Base-by-base conservation (phyloP, 2,113 vertebrate species). In the Pholis gunnellus region DNA sequence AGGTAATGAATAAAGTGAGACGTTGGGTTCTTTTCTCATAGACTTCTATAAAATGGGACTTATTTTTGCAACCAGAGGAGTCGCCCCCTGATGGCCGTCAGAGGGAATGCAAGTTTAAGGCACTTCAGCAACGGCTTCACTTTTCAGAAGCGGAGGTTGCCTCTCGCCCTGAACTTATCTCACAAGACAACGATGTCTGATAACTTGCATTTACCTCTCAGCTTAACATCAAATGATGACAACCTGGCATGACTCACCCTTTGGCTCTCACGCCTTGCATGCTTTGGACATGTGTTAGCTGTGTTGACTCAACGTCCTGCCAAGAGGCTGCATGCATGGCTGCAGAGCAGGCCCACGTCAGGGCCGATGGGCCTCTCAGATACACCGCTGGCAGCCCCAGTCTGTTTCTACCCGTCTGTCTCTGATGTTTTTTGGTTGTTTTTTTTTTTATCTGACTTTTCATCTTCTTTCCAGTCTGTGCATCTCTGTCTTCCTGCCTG, bases 251-350 rank as follows among this genome's bases (percentile, higher is more conserved):
- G 71, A 85, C 74, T 87, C 79, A 59, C 54, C 75, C 59, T 52
- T 81, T 77, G 84, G 90, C 50, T 75, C 83, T 86, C 75, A 67
- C 46, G 65, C 85, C 78, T 60, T 65, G 84, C 88, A 83, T 85
- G 88, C 76, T 85, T 89, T 82, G 72, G 79, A 84, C 90, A 89
- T 87, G 85, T 84, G 87, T 79, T 88, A 85, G 84, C 86, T 72
- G 77, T 60, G 82, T 81, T 66, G 84, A 69, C 78, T 83, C 63
- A 9, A 27, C 18, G 80, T 83, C 46, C 71, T 81, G 89, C 92
- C 91, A 91, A 81, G 73, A 90, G 78, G 83, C 83, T 90, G 92
- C 88, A 94, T 81, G 92, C 92, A 84, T 89, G 29, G 71, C 82
- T 93, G 90, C 92, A 94, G 76, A 71, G 60, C 86, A 60, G 79